Conservation (phyloP, 1,140 invertebrate genomes). For the Drosophila ambigua region DNA sequence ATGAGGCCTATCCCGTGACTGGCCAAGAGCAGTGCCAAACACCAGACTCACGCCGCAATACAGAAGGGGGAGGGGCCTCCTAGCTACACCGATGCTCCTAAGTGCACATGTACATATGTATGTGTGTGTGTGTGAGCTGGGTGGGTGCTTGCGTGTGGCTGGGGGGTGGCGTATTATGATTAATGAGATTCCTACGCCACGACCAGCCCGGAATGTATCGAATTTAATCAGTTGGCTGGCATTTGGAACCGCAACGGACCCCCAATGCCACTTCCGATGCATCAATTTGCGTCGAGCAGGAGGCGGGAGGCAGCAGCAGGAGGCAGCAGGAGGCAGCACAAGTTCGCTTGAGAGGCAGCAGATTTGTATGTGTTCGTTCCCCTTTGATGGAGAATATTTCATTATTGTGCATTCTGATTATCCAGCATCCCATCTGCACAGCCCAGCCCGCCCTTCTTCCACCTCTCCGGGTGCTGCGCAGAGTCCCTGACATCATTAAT, state of each 20-base stretch:
- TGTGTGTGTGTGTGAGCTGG: no score
- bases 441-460: background rate
- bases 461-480: conserved; percentile 16
- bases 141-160: no score
- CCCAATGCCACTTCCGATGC: conserved; percentile 5
- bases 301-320: no score
- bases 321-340: no score
- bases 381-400: background rate
- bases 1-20: conserved; percentile 51
- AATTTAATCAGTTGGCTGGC: conserved; percentile 28
- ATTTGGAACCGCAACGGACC: background rate
- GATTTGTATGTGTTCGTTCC: no score
- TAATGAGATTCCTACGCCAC: conserved; percentile 19
- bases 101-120: no score
- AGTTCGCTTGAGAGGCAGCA: no score
- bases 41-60: no score
- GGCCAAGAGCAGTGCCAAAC: background rate
- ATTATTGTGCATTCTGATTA: conserved; percentile 10
- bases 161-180: conserved; percentile 19
- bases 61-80: no score
- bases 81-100: no score
- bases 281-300: no score
- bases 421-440: conserved; percentile 11
- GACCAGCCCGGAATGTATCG: conserved; percentile 11
- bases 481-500: conserved; percentile 71